Conservation (phyloP, 2,797 vertebrate genomes). For the Balearica regulorum region DNA sequence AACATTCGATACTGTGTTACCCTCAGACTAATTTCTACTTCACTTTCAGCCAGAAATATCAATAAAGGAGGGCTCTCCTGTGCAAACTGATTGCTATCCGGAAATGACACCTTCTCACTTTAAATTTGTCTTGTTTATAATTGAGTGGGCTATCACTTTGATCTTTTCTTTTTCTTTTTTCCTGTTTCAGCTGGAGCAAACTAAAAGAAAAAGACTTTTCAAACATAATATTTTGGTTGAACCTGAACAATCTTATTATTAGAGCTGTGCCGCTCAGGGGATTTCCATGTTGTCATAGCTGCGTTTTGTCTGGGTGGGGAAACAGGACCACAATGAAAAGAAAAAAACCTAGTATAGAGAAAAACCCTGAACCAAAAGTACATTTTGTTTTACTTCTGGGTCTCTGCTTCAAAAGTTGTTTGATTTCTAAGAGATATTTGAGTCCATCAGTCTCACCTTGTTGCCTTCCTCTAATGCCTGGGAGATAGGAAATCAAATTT, state of each 20-base stretch:
- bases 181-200: conserved; percentile 57
- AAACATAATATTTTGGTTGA: conserved; percentile 73
- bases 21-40: not conserved
- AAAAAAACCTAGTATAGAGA: not conserved
- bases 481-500: not conserved
- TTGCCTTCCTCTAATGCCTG: not conserved
- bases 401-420: conserved; percentile 7
- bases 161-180: conserved; percentile 70
- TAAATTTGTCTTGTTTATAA: conserved; percentile 76
- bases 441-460: not conserved
- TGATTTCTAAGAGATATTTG: not conserved
- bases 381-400: conserved; percentile 7
- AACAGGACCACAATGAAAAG: conserved; percentile 53
- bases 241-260: conserved; percentile 63
- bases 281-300: conserved; percentile 71
- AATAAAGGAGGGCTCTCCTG: not conserved
- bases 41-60: not conserved
- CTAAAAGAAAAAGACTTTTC: conserved; percentile 65
- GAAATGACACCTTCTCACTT: conserved; percentile 64
- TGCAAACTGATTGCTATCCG: not conserved
- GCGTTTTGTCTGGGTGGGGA: conserved; percentile 62
- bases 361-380: conserved; percentile 21
- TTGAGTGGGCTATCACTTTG: conserved; percentile 73
- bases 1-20: not conserved
- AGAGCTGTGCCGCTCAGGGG: conserved; percentile 50